Base-by-base conservation (phyloP, 2,888 invertebrate species). In the Athrips mouffetella region DNA sequence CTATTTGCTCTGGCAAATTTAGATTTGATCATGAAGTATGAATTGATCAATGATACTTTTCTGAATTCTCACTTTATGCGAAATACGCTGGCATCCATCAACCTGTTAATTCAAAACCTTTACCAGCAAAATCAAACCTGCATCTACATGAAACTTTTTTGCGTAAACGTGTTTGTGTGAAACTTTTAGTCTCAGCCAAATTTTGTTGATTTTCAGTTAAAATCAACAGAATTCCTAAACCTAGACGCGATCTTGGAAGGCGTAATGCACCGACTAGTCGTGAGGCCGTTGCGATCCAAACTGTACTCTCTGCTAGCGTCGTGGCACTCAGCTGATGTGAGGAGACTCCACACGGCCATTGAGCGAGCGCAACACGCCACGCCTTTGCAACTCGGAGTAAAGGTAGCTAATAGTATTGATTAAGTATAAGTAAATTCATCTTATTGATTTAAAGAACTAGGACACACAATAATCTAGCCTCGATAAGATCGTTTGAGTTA, bases 191-290 rank as follows among this genome's bases (percentile, higher is more conserved):
- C n/a, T n/a, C n/a, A n/a, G n/a, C n/a, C n/a, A n/a, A n/a, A n/a
- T 25, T 25, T 25, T 25, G 7, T 51, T 8, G 3, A 41, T 10
- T 64, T 60, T 2, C 89, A 94, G 90, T 89, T 98, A 49, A 95
- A 94, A 73, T 89, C 95, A 2, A 96, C 96, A 53, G 98, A 98
- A 78, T 98, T 98, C 76, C 90, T 98, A 65, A 98, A 98, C 87
- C 90, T 98, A 74, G 98, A 99, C 74, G 95, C 97, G 48, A 97
- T 98, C 62, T 86, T 98, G 62, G 98, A 99, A 83, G 94, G 95
- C 51, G 97, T 98, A 54, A 94, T 99, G 91, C 97, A 98, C 81
- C 93, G 95, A 60, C 89, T 98, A 61, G 96, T 98, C 20, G 94
- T 98, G 27, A 89, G 93, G 47, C 97, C 97, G 5, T 82, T 98